Evolutionary conservation across 1,140 invertebrate species (phyloP).

Genomic region (Anoplophora glabripennis): DNA sequence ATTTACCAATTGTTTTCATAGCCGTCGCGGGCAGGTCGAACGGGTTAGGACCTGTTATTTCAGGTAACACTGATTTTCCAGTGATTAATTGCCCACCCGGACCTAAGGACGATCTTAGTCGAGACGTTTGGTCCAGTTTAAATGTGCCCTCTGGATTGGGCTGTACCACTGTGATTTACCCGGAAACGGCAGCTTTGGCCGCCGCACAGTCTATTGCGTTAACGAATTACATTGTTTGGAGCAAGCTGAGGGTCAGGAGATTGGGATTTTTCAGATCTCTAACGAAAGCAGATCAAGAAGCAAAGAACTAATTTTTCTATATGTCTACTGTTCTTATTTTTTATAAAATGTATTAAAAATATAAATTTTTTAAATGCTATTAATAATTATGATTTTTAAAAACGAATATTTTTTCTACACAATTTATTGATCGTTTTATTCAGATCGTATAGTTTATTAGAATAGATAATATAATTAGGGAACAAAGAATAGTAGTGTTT

Average conservation of each 20-base stretch:
- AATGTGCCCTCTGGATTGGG: constrained; percentile 93
- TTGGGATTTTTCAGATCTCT: constrained; percentile 62
- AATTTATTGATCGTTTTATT: too few species aligned
- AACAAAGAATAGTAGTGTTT: too few species aligned
- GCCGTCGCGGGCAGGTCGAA: constrained; percentile 94
- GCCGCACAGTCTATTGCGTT: constrained; percentile 89
- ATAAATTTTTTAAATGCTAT: too few species aligned
- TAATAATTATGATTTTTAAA: too few species aligned
- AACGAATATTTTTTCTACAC: too few species aligned
- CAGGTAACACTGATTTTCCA: constrained; percentile 86
- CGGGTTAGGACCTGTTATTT: constrained; percentile 91
- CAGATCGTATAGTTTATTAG: too few species aligned
- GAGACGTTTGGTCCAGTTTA: constrained; percentile 93
- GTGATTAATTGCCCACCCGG: constrained; percentile 97
- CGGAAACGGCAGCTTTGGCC: constrained; percentile 86
- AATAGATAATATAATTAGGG: too few species aligned
- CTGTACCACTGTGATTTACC: constrained; percentile 88
- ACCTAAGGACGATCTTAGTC: constrained; percentile 63
- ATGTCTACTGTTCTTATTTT: too few species aligned
- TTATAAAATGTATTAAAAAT: too few species aligned
- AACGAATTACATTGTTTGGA: constrained; percentile 86
- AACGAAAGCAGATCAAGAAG: constrained; percentile 39
- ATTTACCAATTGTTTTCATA: constrained; percentile 75
- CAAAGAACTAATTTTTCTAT: constrained; percentile 15
- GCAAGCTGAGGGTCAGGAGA: constrained; percentile 76